Percentiles rank a stretch among this genome's conserved stretches.
Evolutionary conservation across 2,113 vertebrate species (phyloP).

Genomic region (Proterorhinus semilunaris): DNA sequence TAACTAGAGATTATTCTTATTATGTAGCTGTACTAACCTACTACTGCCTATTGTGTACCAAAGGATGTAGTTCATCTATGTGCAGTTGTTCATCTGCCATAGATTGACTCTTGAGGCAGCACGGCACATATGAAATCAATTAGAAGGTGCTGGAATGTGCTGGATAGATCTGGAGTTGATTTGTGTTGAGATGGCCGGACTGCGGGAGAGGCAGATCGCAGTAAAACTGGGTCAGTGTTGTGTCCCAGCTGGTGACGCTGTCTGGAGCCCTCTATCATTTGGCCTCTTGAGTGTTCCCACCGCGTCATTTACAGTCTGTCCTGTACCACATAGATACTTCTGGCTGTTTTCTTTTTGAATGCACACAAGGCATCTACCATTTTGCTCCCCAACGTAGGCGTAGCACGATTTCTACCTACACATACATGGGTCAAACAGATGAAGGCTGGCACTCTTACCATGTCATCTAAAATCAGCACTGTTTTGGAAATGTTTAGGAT

Average conservation of each 20-base stretch:
- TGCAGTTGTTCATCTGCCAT: constrained; percentile 38
- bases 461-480: no score
- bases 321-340: background rate
- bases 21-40: background rate
- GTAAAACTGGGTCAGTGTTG: constrained; percentile 54
- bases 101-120: constrained; percentile 44
- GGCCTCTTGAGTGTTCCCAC: constrained; percentile 43
- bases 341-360: background rate
- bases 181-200: constrained; percentile 58
- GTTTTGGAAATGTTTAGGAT: no score
- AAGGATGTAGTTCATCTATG: constrained; percentile 22
- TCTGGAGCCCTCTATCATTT: constrained; percentile 50
- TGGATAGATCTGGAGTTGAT: constrained; percentile 74
- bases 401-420: no score
- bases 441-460: no score
- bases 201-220: constrained; percentile 46
- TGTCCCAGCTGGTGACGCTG: constrained; percentile 61
- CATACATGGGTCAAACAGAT: no score
- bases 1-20: background rate
- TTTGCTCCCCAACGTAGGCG: no score
- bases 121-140: constrained; percentile 73
- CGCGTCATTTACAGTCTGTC: constrained; percentile 24
- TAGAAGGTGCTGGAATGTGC: constrained; percentile 79
- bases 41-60: background rate
- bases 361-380: background rate